Conservation (phyloP, 2,797 vertebrate genomes). For the Pteronotus mesoamericanus region DNA sequence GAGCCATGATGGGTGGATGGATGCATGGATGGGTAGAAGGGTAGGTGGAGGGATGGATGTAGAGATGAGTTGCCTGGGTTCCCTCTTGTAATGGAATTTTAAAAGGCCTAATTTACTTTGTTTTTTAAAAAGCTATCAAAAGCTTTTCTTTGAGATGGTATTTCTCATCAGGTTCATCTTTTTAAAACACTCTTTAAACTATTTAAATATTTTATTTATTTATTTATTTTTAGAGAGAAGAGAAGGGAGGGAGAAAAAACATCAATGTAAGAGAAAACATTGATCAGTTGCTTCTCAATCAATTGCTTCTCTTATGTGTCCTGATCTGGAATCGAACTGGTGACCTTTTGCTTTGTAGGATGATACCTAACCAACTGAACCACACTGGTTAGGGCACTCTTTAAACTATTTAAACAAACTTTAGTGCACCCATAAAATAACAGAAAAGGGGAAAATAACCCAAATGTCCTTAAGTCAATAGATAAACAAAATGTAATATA, state of each 20-base stretch:
- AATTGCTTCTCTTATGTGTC: neutral
- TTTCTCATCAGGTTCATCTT: neutral
- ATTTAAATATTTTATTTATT: neutral
- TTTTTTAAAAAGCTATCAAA: neutral
- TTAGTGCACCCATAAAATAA: neutral
- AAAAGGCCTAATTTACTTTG: neutral
- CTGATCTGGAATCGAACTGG: neutral
- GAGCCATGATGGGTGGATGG: neutral
- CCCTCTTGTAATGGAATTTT: neutral
- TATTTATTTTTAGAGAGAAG: neutral
- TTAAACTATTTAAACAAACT: neutral
- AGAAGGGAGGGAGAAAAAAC: neutral
- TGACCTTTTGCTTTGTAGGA: neutral
- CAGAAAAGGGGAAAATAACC: neutral
- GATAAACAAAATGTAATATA: neutral
- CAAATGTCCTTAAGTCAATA: neutral
- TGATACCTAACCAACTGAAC: neutral
- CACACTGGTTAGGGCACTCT: neutral
- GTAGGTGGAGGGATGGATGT: no score
- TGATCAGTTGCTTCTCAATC: neutral
- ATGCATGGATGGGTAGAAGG: neutral
- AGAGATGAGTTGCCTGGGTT: neutral
- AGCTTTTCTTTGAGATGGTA: neutral
- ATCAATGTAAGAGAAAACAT: neutral
- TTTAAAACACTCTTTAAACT: neutral